Conservation (phyloP, 2,113 vertebrate genomes). For the Pogonocichla stellata region DNA sequence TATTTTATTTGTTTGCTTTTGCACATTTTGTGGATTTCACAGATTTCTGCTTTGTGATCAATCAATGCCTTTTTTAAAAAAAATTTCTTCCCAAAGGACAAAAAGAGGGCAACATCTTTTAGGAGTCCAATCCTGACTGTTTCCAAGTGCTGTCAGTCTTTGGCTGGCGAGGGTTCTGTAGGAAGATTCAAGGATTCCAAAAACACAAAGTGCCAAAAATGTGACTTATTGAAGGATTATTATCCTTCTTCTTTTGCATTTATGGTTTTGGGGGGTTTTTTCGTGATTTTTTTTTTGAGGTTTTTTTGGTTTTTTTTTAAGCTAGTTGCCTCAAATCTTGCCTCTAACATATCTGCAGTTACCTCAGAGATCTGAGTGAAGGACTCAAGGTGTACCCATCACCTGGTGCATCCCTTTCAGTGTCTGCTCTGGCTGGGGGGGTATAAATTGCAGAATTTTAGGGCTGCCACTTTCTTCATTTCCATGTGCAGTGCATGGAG, state of each 20-base stretch:
- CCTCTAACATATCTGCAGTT: neutral
- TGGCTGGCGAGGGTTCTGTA: fast-evolving
- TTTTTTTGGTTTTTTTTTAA: neutral
- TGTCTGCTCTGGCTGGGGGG: neutral
- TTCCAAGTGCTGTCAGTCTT: neutral
- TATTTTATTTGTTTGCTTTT: neutral
- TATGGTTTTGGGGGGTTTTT: neutral
- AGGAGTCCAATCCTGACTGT: neutral
- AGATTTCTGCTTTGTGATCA: neutral
- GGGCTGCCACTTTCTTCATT: neutral
- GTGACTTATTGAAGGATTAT: neutral
- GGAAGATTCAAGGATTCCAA: neutral
- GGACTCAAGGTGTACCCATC: fast-evolving
- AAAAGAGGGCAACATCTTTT: neutral
- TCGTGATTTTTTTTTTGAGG: too few relatives aligned
- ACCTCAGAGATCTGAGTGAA: neutral
- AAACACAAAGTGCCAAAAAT: neutral
- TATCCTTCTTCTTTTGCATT: neutral
- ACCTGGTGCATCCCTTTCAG: neutral
- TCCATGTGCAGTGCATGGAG: neutral
- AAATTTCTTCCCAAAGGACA: neutral
- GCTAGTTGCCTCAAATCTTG: neutral
- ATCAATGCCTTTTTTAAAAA: fast-evolving
- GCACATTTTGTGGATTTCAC: neutral
- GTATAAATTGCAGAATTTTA: neutral